phyloP scores from a whole-genome alignment of 2,113 vertebrate species.

The Engraulis encrasicolus region DNA sequence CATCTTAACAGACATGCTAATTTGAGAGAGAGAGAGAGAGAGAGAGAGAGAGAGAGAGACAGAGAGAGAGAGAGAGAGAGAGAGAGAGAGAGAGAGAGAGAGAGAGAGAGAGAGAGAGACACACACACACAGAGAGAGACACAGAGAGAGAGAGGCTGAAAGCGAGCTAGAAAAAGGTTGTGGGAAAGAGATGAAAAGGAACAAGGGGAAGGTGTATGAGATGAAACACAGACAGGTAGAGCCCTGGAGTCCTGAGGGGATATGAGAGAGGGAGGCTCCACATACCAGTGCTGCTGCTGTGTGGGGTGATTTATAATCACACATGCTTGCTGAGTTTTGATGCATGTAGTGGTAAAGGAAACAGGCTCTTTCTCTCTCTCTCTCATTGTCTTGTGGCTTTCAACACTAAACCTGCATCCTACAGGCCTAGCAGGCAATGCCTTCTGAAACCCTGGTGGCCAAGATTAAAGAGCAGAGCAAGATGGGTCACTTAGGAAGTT shows the following conservation, averaged over 20 bases:
- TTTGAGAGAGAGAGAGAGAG: too few relatives aligned
- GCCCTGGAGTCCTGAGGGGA: background rate
- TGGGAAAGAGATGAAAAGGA: background rate
- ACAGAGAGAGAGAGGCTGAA: background rate
- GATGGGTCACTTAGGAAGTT: too few relatives aligned
- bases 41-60: too few relatives aligned
- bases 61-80: background rate
- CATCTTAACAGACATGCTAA: too few relatives aligned
- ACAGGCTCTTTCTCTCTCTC: too few relatives aligned
- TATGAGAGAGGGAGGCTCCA: background rate
- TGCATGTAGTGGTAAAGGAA: background rate
- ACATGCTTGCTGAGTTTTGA: background rate
- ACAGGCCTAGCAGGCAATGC: too few relatives aligned
- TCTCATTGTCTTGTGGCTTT: too few relatives aligned
- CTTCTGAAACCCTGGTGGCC: too few relatives aligned
- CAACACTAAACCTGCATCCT: too few relatives aligned
- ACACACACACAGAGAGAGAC: background rate
- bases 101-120: background rate
- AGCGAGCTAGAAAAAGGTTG: too few relatives aligned
- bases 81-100: background rate
- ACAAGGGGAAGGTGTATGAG: background rate
- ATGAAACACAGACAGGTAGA: background rate
- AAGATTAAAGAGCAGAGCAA: too few relatives aligned
- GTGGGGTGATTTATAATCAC: constrained; percentile 15
- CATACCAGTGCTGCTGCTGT: background rate